phyloP scores from a whole-genome alignment of 2,113 vertebrate species.

The Danionella cerebrum region DNA sequence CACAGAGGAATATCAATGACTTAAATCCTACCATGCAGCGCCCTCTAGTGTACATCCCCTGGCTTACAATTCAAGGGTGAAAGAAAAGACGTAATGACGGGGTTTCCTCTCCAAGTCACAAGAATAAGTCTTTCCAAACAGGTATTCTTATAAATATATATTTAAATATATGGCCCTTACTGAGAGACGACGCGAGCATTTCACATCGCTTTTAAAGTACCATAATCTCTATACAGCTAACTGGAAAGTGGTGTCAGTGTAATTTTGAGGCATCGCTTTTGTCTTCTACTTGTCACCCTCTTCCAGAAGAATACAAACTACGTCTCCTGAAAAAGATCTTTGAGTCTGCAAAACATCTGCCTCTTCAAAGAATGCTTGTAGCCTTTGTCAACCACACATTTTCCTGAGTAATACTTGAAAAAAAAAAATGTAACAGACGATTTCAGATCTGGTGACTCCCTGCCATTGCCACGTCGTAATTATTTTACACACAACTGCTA shows the following conservation, averaged over 20 bases:
- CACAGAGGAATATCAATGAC: background rate
- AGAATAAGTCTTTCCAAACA: constrained; percentile 66
- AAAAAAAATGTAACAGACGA: constrained; percentile 88
- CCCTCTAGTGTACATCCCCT: constrained; percentile 26
- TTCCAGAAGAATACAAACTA: constrained; percentile 65
- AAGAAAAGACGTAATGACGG: background rate
- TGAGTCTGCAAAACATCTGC: constrained; percentile 63
- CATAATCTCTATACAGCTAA: constrained; percentile 73
- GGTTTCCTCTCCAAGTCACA: constrained; percentile 38
- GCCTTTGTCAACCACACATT: constrained; percentile 73
- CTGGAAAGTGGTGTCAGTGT: constrained; percentile 76
- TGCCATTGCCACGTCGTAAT: constrained; percentile 60
- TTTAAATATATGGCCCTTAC: constrained; percentile 69
- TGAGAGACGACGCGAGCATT: constrained; percentile 62
- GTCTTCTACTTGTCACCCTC: constrained; percentile 67
- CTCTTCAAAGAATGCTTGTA: constrained; percentile 71
- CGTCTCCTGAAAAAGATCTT: constrained; percentile 39
- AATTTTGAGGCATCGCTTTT: constrained; percentile 72
- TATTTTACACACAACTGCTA: constrained; percentile 78
- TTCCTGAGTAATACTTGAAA: constrained; percentile 98
- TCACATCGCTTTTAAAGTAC: constrained; percentile 71
- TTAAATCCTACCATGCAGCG: background rate
- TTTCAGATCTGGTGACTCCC: constrained; percentile 84
- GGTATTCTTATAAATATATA: constrained; percentile 54
- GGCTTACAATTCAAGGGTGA: background rate